Evolutionary conservation across 2,113 vertebrate species (phyloP).

Genomic region (Butorides virescens): DNA sequence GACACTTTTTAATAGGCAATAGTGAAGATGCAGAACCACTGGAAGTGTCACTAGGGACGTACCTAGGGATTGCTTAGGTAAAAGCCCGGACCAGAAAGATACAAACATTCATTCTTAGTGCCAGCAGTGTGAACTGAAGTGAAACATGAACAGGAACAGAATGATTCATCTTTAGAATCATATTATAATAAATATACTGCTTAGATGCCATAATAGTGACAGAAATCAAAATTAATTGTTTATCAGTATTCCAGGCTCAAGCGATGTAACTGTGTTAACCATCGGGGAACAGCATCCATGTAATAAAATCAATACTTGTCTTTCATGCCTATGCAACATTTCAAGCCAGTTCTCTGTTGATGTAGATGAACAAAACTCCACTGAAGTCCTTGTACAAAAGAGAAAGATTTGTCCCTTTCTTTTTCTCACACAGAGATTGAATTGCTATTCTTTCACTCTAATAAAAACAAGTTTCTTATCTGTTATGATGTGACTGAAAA

Average conservation of each 20-base stretch:
- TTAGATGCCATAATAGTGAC: neutral
- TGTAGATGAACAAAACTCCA: neutral
- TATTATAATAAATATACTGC: neutral
- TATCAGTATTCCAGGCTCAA: neutral
- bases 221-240: conserved; percentile 23
- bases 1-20: neutral
- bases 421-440: neutral
- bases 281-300: neutral
- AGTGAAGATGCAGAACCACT: neutral
- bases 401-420: neutral
- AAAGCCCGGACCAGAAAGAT: neutral
- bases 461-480: neutral
- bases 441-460: neutral
- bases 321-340: neutral
- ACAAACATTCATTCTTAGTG: neutral
- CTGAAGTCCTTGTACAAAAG: neutral
- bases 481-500: neutral
- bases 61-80: neutral
- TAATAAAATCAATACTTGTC: neutral
- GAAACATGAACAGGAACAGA: neutral
- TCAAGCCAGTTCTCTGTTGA: neutral
- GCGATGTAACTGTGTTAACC: neutral
- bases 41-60: neutral
- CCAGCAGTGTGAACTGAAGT: neutral
- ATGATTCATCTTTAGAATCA: neutral